These are phyloP conservation scores for Salminus brasiliensis DNA, from an alignment of 2,113 vertebrate species.

Conservation along the genomic window DNA sequence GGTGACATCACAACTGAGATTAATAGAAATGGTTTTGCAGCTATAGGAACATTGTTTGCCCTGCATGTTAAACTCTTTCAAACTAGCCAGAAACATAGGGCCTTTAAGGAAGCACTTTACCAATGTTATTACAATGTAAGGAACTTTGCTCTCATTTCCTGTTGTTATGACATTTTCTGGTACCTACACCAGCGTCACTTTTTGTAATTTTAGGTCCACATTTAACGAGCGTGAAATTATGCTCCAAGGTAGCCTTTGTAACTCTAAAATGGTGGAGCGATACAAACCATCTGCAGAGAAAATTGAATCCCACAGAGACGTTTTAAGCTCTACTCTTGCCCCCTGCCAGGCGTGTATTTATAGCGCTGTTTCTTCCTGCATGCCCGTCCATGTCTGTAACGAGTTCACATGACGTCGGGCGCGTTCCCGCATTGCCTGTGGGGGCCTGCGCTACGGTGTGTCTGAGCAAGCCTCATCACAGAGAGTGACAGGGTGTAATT, in stretches of 20 bases:
- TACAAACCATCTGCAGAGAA: constrained; percentile 34
- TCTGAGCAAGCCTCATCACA: constrained; percentile 46
- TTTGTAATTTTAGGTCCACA: background rate
- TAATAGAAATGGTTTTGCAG: no score
- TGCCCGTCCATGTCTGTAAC: constrained; percentile 21
- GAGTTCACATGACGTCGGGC: background rate
- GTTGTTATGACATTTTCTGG: background rate
- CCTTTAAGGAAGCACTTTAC: background rate
- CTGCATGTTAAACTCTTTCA: no score
- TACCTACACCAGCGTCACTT: no score
- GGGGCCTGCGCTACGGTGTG: constrained; percentile 28
- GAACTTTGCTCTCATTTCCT: background rate
- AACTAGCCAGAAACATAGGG: no score
- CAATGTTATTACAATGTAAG: background rate
- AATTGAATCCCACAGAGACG: background rate
- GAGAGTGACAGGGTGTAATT: constrained; percentile 61
- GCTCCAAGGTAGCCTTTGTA: constrained; percentile 10
- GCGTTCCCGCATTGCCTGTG: constrained; percentile 34
- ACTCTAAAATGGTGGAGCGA: constrained; percentile 4
- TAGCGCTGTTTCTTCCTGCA: constrained; percentile 17
- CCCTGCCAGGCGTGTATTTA: constrained; percentile 35
- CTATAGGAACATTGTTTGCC: no score
- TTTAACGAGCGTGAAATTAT: constrained; percentile 21
- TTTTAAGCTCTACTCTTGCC: constrained; percentile 14
- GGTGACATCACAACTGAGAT: no score